Conservation (phyloP, 2,113 vertebrate genomes). For the Chionis minor region DNA sequence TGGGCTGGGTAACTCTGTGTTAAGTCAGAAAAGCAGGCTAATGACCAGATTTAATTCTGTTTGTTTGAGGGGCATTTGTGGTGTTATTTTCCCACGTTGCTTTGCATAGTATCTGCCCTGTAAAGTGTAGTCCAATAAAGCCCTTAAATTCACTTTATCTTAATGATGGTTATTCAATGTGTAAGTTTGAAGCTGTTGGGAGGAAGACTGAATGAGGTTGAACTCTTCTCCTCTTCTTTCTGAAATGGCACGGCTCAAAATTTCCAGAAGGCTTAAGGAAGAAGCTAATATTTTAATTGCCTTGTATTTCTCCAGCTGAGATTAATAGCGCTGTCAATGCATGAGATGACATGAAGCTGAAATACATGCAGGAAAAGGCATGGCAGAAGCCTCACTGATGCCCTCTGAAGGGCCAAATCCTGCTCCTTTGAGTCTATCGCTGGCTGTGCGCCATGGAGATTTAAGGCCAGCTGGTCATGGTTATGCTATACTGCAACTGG, state of each 20-base stretch:
- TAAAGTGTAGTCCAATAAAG: neutral
- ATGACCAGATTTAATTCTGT: neutral
- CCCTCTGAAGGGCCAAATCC: neutral
- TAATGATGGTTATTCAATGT: neutral
- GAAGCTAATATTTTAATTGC: slow-evolving; percentile 57
- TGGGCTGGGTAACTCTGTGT: neutral
- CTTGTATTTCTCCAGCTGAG: slow-evolving; percentile 27
- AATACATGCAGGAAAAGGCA: neutral
- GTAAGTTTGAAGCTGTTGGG: neutral
- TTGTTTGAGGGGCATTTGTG: neutral
- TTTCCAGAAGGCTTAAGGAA: slow-evolving; percentile 26
- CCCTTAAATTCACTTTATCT: neutral
- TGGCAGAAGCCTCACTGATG: neutral
- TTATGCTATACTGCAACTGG: neutral
- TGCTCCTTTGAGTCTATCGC: neutral
- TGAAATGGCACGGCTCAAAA: slow-evolving; percentile 1
- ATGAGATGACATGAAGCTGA: neutral
- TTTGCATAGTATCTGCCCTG: neutral
- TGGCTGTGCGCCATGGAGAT: neutral
- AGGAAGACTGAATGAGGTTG: neutral
- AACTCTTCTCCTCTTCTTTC: slow-evolving; percentile 9
- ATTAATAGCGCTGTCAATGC: slow-evolving; percentile 26
- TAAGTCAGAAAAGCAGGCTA: neutral
- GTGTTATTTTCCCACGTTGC: neutral
- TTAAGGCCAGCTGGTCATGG: neutral